Conservation (phyloP, 2,797 vertebrate genomes). For the Cuniculus paca region DNA sequence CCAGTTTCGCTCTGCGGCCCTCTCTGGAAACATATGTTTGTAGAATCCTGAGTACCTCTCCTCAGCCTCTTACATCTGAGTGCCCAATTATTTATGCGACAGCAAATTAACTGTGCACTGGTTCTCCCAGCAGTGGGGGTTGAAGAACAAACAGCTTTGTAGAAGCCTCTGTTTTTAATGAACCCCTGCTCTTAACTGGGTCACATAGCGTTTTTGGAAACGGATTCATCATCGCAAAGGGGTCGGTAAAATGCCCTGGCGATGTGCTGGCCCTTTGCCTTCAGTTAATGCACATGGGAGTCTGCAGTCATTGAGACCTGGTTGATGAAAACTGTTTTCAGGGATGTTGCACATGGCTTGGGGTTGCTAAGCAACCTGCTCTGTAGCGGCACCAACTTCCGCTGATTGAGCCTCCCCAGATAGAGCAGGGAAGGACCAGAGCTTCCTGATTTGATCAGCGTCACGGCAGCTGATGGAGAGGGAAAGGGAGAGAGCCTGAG, state of each 20-base stretch:
- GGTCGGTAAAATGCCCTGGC: not conserved
- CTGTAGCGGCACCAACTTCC: not conserved
- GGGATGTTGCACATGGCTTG: not conserved
- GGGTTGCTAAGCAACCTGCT: constrained; percentile 67
- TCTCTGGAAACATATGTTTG: not conserved
- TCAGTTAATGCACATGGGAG: not conserved
- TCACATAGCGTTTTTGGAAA: constrained; percentile 30
- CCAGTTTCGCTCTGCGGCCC: not conserved
- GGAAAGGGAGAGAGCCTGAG: not conserved
- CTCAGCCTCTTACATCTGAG: constrained; percentile 13
- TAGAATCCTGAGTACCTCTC: not conserved
- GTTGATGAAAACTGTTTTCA: constrained; percentile 54
- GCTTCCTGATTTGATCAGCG: constrained; percentile 67
- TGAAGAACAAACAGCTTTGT: not conserved
- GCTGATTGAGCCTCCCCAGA: constrained; percentile 21
- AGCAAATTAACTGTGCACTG: not conserved
- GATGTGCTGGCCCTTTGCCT: not conserved
- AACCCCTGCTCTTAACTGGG: not conserved
- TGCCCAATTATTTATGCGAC: not conserved
- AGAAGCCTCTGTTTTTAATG: not conserved
- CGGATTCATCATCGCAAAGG: not conserved
- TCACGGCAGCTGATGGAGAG: not conserved
- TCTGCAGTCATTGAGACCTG: not conserved
- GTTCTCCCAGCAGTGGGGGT: not conserved
- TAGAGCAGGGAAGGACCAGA: constrained; percentile 10